Conservation (phyloP, 2,888 invertebrate species). For the Eupithecia tripunctaria region DNA sequence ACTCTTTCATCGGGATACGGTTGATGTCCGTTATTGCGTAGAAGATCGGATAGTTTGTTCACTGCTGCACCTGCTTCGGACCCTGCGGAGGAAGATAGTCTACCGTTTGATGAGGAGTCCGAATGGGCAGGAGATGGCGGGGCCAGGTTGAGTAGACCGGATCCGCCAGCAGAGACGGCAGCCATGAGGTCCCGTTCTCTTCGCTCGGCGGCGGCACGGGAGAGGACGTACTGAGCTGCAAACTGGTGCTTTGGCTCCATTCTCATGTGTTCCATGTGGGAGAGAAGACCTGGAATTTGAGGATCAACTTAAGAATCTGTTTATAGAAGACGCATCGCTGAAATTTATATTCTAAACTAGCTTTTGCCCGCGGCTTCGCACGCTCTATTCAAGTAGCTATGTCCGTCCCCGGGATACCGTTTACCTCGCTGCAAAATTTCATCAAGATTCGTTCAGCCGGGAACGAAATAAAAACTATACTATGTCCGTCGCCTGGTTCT, state of each 20-base stretch:
- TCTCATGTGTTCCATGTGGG: slow-evolving; percentile 98
- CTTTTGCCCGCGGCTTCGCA: too few species aligned
- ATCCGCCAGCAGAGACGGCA: slow-evolving; percentile 86
- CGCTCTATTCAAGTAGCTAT: too few species aligned
- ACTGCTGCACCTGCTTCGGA: slow-evolving; percentile 88
- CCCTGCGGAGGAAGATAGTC: slow-evolving; percentile 91
- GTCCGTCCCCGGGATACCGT: too few species aligned
- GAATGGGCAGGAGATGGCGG: slow-evolving; percentile 94
- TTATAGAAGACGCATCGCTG: background rate
- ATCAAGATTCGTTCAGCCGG: too few species aligned
- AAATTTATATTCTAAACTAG: background rate
- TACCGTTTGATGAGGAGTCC: slow-evolving; percentile 93
- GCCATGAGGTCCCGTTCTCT: slow-evolving; percentile 92
- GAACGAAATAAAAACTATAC: too few species aligned
- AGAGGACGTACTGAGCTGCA: slow-evolving; percentile 96
- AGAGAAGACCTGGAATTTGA: slow-evolving; percentile 90
- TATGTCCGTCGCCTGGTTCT: too few species aligned
- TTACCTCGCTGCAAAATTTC: too few species aligned
- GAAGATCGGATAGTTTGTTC: slow-evolving; percentile 84
- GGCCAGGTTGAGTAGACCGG: slow-evolving; percentile 87
- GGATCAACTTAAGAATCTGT: background rate
- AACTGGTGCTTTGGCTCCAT: slow-evolving; percentile 99
- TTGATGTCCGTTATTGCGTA: slow-evolving; percentile 88
- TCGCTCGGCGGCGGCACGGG: slow-evolving; percentile 95
- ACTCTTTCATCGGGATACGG: slow-evolving; percentile 87